A percentile compares a stretch with the other conserved stretches of the same genome.
Conservation (phyloP, 2,888 invertebrate species). For the Charanyca ferruginea region DNA sequence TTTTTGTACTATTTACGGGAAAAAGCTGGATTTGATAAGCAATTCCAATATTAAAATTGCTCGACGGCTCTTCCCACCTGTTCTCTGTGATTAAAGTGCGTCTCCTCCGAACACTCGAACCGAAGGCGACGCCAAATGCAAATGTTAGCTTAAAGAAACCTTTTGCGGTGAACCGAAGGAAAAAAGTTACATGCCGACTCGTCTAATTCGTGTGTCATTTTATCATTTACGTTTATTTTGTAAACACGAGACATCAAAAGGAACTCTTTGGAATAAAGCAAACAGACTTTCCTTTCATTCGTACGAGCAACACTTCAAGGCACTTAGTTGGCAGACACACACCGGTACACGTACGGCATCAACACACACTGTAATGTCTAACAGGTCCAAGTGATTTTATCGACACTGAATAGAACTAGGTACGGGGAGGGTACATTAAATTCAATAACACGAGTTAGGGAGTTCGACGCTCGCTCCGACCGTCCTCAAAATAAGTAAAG, state of each 20-base stretch:
- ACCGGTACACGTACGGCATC: conserved; percentile 39
- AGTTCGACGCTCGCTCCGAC: conserved; percentile 89
- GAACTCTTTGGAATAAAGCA: conserved; percentile 57
- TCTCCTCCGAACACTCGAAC: conserved; percentile 79
- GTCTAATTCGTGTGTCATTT: conserved; percentile 75
- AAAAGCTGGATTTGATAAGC: conserved; percentile 82
- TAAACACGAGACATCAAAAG: conserved; percentile 71
- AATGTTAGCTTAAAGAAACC: conserved; percentile 85
- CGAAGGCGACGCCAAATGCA: conserved; percentile 82
- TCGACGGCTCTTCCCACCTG: conserved; percentile 81
- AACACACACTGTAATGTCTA: conserved; percentile 68
- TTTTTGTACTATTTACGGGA: conserved; percentile 69
- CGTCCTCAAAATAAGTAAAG: conserved; percentile 90
- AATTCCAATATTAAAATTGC: conserved; percentile 88
- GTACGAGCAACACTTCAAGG: conserved; percentile 53
- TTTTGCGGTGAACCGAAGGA: conserved; percentile 81
- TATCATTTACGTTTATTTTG: conserved; percentile 72
- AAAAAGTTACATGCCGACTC: conserved; percentile 77
- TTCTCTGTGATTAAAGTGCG: conserved; percentile 88
- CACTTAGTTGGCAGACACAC: conserved; percentile 55
- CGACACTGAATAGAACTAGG: conserved; percentile 84
- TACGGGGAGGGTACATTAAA: conserved; percentile 88
- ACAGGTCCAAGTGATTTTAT: conserved; percentile 83
- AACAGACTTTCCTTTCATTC: conserved; percentile 52
- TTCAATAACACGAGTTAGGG: conserved; percentile 90